Evolutionary conservation across 2,113 vertebrate species (phyloP).

Genomic region (Elgaria multicarinata): DNA sequence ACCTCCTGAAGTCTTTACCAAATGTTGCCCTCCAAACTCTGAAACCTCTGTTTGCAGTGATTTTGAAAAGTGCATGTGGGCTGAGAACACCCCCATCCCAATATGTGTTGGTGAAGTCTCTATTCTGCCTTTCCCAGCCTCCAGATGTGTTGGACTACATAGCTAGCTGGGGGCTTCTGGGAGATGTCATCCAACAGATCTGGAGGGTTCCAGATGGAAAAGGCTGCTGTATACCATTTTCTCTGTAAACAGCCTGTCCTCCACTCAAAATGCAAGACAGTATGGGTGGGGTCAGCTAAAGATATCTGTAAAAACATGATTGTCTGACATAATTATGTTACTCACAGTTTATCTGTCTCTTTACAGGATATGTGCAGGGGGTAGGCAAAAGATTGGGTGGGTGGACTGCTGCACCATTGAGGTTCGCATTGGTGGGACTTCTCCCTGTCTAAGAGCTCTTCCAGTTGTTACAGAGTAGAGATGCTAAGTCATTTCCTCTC

Average conservation of each 20-base stretch:
- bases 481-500: neutral
- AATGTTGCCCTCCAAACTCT: neutral
- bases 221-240: neutral
- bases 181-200: neutral
- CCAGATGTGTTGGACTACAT: neutral
- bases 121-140: neutral
- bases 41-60: neutral
- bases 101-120: too few relatives aligned
- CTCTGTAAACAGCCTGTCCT: neutral
- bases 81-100: too few relatives aligned
- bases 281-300: neutral
- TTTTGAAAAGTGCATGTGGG: neutral
- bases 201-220: neutral
- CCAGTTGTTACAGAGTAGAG: too few relatives aligned
- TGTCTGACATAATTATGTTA: neutral
- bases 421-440: neutral
- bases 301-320: neutral
- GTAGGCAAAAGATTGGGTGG: too few relatives aligned
- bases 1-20: neutral
- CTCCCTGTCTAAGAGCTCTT: neutral
- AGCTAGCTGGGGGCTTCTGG: neutral
- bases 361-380: neutral
- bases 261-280: neutral
- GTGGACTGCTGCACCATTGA: neutral
- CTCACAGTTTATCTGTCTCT: neutral